Base-by-base conservation (phyloP, 2,797 vertebrate species). In the Columba guinea region DNA sequence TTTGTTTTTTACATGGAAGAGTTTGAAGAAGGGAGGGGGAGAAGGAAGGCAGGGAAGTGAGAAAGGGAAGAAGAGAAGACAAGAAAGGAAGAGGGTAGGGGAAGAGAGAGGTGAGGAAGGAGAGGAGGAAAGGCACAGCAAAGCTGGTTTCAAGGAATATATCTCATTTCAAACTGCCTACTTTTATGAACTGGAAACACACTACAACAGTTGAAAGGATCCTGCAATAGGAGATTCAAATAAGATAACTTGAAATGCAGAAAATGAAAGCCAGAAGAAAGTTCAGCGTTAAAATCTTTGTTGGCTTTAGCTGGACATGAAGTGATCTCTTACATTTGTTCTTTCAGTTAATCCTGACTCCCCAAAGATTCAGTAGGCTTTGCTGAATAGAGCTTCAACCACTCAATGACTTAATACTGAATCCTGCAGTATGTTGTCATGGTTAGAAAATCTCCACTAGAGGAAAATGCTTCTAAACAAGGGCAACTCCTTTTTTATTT, bases 381-480 rank as follows among this genome's bases (percentile, higher is more conserved):
- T 13, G 1, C 60, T 80, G 90, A 34, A 93, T 59, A 48, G 53
- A 91, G 79, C 51, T 90, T 95, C 76, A 94, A 79, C 77, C 76
- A 91, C 46, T 87, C 89, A 90, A 24, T 84, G 84, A 91, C 83
- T 95, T 77, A 80, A 67, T 91, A 82, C 35, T 58, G 89, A 96
- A 94, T 90, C 68, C 90, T 96, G 81, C 32, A 90, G 18, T 52
- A 96, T 95, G 92, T 70, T 93, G 95, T 96, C 89, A 97, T 87
- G 78, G 71, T 90, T 95, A 94, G 89, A 94, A 97, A 93, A 97
- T 95, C 92, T 95, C 53, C 73, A 39, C 85, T 91, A 90, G 74
- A 88, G 91, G 87, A 96, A 96, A 92, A 85, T 51, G 80, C 51
- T 83, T 97, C 95, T 97, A 93, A 89, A 96, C 93, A 96, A 97